phyloP scores from a whole-genome alignment of 2,113 vertebrate genomes.

The Plecotus auritus region DNA sequence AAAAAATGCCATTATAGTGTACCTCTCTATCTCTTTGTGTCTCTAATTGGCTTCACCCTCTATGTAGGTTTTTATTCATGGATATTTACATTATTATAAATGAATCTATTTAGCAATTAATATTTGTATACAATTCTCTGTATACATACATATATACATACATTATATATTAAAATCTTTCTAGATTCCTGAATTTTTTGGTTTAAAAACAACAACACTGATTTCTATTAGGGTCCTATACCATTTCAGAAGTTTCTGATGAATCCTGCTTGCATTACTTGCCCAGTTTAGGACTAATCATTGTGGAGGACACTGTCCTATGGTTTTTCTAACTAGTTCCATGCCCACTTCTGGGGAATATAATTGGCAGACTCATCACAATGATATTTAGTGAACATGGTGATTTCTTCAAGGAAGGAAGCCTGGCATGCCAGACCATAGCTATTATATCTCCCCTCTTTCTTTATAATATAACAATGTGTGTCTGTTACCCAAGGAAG shows the following conservation, averaged over 20 bases:
- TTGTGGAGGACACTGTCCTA: neutral
- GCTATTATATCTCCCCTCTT: neutral
- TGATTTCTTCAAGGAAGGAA: neutral
- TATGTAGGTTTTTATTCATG: neutral
- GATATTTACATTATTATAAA: neutral
- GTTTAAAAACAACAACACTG: neutral
- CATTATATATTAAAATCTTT: neutral
- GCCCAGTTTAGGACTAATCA: neutral
- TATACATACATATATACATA: too few species aligned
- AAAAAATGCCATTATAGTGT: neutral
- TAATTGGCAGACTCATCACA: neutral
- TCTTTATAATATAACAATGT: neutral
- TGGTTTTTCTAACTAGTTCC: neutral
- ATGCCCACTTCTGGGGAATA: too few species aligned
- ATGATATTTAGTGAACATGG: neutral
- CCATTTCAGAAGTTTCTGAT: neutral
- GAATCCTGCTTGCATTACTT: neutral
- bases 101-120: neutral
- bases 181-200: neutral
- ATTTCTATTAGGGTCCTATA: neutral
- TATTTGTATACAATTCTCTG: neutral
- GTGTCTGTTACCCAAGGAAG: neutral
- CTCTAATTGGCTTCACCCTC: neutral
- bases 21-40: neutral
- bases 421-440: neutral